Conservation (phyloP, 2,888 invertebrate genomes). For the Leptopilina syphax region DNA sequence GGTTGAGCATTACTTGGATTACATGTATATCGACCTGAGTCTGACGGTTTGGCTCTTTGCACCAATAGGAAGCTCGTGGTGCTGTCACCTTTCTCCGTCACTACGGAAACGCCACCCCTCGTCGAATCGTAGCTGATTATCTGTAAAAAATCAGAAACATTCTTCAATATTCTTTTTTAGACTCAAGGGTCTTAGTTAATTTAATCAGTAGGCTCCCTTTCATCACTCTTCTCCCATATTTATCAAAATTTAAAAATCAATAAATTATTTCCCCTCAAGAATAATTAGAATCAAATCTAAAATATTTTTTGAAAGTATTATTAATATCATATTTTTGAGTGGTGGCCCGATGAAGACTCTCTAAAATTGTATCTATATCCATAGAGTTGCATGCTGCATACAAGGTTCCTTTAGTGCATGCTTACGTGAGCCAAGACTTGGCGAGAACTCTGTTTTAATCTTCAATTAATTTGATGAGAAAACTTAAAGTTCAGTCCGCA, state of each 20-base stretch:
- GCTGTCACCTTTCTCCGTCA: slow-evolving; percentile 93
- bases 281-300: background rate
- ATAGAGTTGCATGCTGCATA: slow-evolving; percentile 17
- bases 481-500: slow-evolving; percentile 52
- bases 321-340: background rate
- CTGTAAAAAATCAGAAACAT: slow-evolving; percentile 78
- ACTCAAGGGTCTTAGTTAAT: background rate
- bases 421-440: slow-evolving; percentile 42
- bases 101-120: slow-evolving; percentile 93
- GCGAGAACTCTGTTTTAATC: slow-evolving; percentile 51
- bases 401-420: slow-evolving; percentile 48
- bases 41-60: slow-evolving; percentile 90
- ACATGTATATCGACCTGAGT: slow-evolving; percentile 95
- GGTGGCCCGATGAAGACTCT: background rate
- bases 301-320: background rate
- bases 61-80: slow-evolving; percentile 94
- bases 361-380: background rate
- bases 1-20: slow-evolving; percentile 95
- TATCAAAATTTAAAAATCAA: no score
- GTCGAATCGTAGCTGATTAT: slow-evolving; percentile 96
- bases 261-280: no score
- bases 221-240: no score
- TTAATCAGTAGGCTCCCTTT: background rate
- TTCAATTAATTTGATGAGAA: slow-evolving; percentile 58
- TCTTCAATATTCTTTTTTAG: background rate